A percentile compares a stretch with the other conserved stretches of the same genome.
phyloP scores from a whole-genome alignment of 2,888 invertebrate genomes.

The Venusia cambrica region DNA sequence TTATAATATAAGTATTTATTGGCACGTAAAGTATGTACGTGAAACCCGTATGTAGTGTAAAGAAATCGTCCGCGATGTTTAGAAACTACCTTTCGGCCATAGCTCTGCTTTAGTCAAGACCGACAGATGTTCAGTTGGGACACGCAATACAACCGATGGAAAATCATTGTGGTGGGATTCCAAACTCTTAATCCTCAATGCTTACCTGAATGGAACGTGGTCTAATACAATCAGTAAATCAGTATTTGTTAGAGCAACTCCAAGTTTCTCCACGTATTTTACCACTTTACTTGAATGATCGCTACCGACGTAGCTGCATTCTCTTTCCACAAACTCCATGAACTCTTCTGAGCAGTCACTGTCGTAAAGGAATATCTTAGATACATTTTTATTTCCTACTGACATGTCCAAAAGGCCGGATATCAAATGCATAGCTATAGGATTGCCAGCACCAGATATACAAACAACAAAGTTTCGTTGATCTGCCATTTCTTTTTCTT shows the following conservation, averaged over 20 bases:
- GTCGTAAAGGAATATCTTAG: slow-evolving; percentile 61
- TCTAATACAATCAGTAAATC: slow-evolving; percentile 78
- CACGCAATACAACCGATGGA: no score
- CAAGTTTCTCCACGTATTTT: slow-evolving; percentile 61
- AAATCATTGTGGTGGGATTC: no score
- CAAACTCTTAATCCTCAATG: no score
- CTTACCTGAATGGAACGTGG: slow-evolving; percentile 62
- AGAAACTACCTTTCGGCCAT: no score
- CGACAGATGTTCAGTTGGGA: no score
- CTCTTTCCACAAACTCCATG: slow-evolving; percentile 53
- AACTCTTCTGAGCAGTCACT: slow-evolving; percentile 42
- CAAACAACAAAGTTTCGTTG: slow-evolving; percentile 46
- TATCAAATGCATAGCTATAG: slow-evolving; percentile 55
- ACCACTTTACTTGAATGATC: slow-evolving; percentile 52
- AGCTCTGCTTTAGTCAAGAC: no score
- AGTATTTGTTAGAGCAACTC: slow-evolving; percentile 64
- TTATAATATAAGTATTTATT: no score
- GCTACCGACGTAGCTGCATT: slow-evolving; percentile 53
- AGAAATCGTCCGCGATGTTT: no score
- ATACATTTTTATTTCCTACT: slow-evolving; percentile 40
- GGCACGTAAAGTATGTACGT: no score
- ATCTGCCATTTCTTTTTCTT: slow-evolving; percentile 10
- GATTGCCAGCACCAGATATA: slow-evolving; percentile 58
- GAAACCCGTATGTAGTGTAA: no score
- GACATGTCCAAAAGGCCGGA: slow-evolving; percentile 54